phyloP scores from a whole-genome alignment of 2,888 invertebrate genomes.

The Hyposoter dolosus region DNA sequence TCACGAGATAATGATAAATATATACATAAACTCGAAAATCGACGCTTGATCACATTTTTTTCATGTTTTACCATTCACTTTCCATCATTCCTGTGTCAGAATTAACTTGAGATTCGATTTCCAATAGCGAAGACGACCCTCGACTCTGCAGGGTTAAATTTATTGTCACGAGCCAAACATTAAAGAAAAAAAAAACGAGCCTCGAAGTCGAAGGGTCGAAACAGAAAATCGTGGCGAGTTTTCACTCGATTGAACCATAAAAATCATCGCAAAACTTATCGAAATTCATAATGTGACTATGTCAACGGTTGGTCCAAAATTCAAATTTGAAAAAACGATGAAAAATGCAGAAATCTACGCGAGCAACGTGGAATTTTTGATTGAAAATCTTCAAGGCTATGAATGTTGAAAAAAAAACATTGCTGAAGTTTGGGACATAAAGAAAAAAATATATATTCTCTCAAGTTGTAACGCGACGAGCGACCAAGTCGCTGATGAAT shows the following conservation, averaged over 20 bases:
- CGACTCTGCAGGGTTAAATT: neutral
- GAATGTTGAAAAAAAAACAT: neutral
- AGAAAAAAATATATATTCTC: conserved; percentile 3
- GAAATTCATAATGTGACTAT: neutral
- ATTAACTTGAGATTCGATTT: neutral
- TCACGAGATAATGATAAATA: conserved; percentile 68
- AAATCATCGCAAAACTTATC: neutral
- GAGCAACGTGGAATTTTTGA: neutral
- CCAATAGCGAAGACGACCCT: neutral
- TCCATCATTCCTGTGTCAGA: neutral
- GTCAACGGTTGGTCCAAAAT: neutral
- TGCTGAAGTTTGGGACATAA: neutral
- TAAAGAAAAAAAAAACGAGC: neutral
- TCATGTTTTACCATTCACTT: conserved; percentile 40
- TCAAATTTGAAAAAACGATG: neutral
- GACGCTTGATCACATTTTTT: conserved; percentile 69
- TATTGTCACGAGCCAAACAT: neutral
- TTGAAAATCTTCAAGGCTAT: neutral
- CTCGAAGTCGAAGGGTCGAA: neutral
- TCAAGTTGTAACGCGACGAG: neutral
- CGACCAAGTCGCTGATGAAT: neutral
- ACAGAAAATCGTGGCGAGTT: neutral
- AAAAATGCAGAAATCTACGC: neutral
- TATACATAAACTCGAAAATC: conserved; percentile 68
- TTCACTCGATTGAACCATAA: neutral